Evolutionary conservation across 1,140 invertebrate genomes (phyloP), one percentile per base, ranked within the genome.

Genomic region (Drosophila pandora): DNA sequence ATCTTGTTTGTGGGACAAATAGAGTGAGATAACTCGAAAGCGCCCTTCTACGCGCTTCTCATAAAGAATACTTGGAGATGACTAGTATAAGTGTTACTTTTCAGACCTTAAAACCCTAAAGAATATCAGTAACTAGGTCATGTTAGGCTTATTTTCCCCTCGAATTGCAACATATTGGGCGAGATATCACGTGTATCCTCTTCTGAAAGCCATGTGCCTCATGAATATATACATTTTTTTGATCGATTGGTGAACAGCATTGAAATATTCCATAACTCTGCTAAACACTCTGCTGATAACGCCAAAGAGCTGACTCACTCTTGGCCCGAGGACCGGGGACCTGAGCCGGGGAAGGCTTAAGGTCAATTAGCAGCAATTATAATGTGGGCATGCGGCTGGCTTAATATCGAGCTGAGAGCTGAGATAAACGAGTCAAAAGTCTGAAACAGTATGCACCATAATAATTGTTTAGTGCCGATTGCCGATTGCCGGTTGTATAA

Each of bases 291-390:
- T 21, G 21, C 23, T 34, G 63, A 67, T 67, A 67, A 67, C 58
- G 22, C 3, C 3, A 63, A 50, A 52, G 10, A 64, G 63, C 59
- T 50, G 59, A 67, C 34, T 67, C 59, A 67, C 17, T 2, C 6
- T 21, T 13, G 41, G 17, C 8, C 41, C 6, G 13, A 2, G 25
- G 17, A 17, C 6, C 25, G 3, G 25, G 2, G 25, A 5, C 30
- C 34, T n/a, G 6, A 23, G 8, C 41, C 12, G 43, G 5, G 22
- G 22, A 7, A 12, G 62, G 62, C 62, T 65, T 68, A 57, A 70
- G 68, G 65, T 71, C 65, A 71, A 71, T 71, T 71, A 71, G 45
- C 45, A 3, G 32, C 47, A 50, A 71, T 71, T 71, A 71, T 69
- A 69, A 43, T 43, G 41, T 55, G 39, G 25, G 25, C 41, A 21